Percentiles rank a stretch among this genome's conserved stretches.
Evolutionary conservation across 2,797 vertebrate species (phyloP).

Genomic region (Furcifer pardalis): DNA sequence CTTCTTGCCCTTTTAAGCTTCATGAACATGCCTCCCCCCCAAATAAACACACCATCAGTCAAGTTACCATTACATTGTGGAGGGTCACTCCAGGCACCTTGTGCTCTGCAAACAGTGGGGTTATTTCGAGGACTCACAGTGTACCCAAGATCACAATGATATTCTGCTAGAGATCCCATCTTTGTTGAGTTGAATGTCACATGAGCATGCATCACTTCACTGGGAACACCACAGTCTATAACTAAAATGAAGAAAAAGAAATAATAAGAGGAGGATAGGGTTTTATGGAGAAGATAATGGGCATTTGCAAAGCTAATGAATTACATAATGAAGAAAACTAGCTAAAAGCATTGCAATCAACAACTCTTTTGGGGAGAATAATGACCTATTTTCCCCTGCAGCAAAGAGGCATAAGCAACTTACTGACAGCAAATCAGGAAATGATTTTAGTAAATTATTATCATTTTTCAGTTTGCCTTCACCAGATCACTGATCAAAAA

Average conservation of each 20-base stretch:
- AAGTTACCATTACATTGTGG: conserved; percentile 87
- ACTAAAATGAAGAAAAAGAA: conserved; percentile 69
- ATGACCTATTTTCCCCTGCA: too few relatives aligned
- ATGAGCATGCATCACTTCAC: conserved; percentile 84
- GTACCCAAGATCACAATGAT: conserved; percentile 86
- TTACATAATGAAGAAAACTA: not conserved
- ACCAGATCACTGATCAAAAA: not conserved
- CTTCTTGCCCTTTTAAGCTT: not conserved
- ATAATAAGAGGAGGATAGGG: not conserved
- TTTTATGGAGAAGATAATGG: not conserved
- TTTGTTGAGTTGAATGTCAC: conserved; percentile 85
- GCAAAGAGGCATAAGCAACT: not conserved
- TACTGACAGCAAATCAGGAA: not conserved
- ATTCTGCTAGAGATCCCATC: conserved; percentile 84
- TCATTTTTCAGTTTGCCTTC: conserved; percentile 1
- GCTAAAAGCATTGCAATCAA: not conserved
- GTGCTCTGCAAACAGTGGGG: conserved; percentile 82
- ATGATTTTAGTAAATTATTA: not conserved
- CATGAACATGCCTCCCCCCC: not conserved
- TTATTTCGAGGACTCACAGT: conserved; percentile 78
- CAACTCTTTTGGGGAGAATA: not conserved
- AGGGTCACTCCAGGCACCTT: conserved; percentile 89
- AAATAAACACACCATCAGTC: not conserved
- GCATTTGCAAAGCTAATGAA: not conserved
- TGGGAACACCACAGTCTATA: conserved; percentile 84